Base-by-base conservation (phyloP, 2,113 vertebrate species). In the Anas platyrhynchos region DNA sequence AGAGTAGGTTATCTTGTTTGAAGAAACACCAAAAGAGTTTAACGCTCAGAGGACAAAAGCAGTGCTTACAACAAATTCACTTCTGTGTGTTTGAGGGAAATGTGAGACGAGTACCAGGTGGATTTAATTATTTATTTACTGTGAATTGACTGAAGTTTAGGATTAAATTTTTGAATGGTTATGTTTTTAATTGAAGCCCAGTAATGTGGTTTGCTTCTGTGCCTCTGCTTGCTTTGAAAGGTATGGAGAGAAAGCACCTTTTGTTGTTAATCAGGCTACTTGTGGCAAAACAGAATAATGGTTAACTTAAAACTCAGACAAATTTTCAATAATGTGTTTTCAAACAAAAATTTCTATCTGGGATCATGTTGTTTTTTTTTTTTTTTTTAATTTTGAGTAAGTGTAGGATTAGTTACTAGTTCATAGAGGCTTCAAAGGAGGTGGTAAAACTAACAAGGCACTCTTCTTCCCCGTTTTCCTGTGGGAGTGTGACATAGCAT, bases 401-500 rank as follows among this genome's bases (percentile, higher is more conserved):
- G 9, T 31, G 4, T 36, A 73, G 44, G 23, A 25, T 80, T 90
- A 72, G 18, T 58, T 94, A 46, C n/a, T 81, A 72, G 34, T 54
- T 74, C 68, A 38, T 55, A 66, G 63, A 56, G 59, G 41, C 44
- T 82, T 65, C 67, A 46, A 61, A 52, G 52, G 18, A 75, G 48
- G 10, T 54, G 48, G 26, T 67, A 71, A 82, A 56, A 38, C 50
- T 67, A 66, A 67, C 13, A 0, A 1, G 36, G 52, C 7, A 82
- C 48, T 89, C 29, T 20, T 26, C 38, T 68, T 89, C 67, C 20
- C 75, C 8, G 17, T 62, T 68, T 89, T n/a, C 15, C 20, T 43
- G 0, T 21, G 29, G 20, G 82, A 83, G 13, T 32, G 25, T 3
- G 7, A 38, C 22, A 29, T 34, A 23, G 0, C 41, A 0, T 9